Percentiles rank a stretch among this genome's conserved stretches.
phyloP scores from a whole-genome alignment of 2,888 invertebrate species.

The Blera fallax region DNA sequence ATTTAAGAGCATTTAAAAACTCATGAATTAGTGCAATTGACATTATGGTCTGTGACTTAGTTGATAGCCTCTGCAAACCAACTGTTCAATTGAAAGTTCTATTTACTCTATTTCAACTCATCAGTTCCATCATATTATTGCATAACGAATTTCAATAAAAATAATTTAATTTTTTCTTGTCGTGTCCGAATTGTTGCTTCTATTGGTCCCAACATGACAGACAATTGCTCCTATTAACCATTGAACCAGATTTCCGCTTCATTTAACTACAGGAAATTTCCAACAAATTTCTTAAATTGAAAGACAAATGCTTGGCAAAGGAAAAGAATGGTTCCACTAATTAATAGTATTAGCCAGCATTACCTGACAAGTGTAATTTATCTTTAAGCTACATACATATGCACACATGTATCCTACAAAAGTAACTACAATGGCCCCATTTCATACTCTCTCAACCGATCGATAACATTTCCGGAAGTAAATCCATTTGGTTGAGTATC shows the following conservation, averaged over 20 bases:
- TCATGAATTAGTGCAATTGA: too few species aligned
- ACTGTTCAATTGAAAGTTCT: too few species aligned
- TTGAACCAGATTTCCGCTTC: neutral
- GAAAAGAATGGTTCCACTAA: neutral
- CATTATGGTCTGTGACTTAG: too few species aligned
- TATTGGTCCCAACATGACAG: too few species aligned
- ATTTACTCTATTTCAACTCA: too few species aligned
- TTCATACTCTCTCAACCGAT: neutral
- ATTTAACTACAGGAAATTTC: neutral
- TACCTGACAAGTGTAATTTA: slow-evolving; percentile 23
- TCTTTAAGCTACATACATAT: neutral
- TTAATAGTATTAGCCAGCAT: slow-evolving; percentile 12
- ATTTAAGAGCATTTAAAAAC: too few species aligned
- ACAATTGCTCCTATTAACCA: too few species aligned
- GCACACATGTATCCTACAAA: neutral
- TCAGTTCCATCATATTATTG: too few species aligned
- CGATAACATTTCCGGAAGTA: slow-evolving; percentile 43
- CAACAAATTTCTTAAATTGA: neutral
- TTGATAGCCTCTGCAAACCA: too few species aligned
- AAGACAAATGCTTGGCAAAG: neutral
- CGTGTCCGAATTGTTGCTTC: too few species aligned
- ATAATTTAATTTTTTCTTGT: too few species aligned
- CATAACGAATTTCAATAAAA: too few species aligned
- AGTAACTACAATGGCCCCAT: neutral
- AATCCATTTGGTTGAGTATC: slow-evolving; percentile 41